Percentiles rank a stretch among this genome's conserved stretches.
Conservation (phyloP, 2,888 invertebrate genomes). For the Xiphydria camelus region DNA sequence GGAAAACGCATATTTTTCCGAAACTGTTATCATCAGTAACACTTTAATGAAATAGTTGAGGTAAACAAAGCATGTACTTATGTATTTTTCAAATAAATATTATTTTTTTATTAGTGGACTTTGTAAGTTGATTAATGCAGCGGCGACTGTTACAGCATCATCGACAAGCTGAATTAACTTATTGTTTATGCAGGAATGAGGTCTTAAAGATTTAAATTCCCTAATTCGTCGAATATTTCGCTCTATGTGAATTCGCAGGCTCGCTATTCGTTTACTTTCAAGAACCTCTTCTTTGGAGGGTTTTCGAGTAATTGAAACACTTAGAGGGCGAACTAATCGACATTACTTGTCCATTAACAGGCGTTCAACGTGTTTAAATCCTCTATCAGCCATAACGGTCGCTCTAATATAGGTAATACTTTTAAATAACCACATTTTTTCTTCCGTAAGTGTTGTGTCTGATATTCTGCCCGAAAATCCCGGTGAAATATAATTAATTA, state of each 20-base stretch:
- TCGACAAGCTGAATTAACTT: slow-evolving; percentile 11
- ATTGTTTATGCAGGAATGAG: slow-evolving; percentile 21
- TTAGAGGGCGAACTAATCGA: slow-evolving; percentile 26
- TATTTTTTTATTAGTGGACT: slow-evolving; percentile 21
- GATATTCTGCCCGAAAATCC: too few species aligned
- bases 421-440: slow-evolving; percentile 27
- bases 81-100: too few species aligned
- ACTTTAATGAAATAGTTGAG: too few species aligned
- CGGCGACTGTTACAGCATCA: slow-evolving; percentile 20
- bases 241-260: slow-evolving; percentile 29
- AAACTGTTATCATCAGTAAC: too few species aligned
- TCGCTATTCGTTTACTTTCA: slow-evolving; percentile 25
- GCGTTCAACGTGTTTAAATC: slow-evolving; percentile 29
- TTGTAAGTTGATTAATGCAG: slow-evolving; percentile 25
- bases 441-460: too few species aligned
- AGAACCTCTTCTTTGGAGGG: slow-evolving; percentile 21
- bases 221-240: slow-evolving; percentile 27
- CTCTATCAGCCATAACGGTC: slow-evolving; percentile 28
- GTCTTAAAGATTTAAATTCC: slow-evolving; percentile 25
- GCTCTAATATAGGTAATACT: slow-evolving; percentile 16
- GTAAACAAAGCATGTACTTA: too few species aligned
- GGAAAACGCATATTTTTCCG: too few species aligned
- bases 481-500: too few species aligned
- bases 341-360: slow-evolving; percentile 20
- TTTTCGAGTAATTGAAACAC: slow-evolving; percentile 20